Base-by-base conservation (phyloP, 2,888 invertebrate genomes). In the Caenorhabditis parvicauda region DNA sequence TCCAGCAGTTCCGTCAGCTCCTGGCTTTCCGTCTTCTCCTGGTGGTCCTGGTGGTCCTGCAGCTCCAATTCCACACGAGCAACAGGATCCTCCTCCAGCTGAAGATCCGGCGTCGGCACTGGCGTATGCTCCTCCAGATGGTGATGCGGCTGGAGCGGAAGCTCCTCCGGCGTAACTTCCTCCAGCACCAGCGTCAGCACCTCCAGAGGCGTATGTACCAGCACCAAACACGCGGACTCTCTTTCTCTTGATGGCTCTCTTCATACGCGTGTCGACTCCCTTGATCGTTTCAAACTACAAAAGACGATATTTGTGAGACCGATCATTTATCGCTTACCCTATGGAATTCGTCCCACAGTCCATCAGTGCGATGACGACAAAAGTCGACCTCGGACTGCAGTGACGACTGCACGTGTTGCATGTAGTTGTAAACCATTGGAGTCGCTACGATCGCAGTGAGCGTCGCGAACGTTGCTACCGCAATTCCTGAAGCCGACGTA, bases 271-370 rank as follows among this genome's bases (percentile, higher is more conserved):
- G n/a, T 55, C 55, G 44, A 56, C 56, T 17, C 56, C 56, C 32
- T 44, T 46, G 27, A 56, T 53, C 56, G 53, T 50, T 38, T 62
- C 61, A 48, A 62, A 62, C 19, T n/a, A n/a, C n/a, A n/a, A n/a
- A n/a, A n/a, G n/a, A n/a, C n/a, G n/a, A n/a, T n/a, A n/a, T n/a
- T n/a, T n/a, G n/a, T n/a, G n/a, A n/a, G n/a, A n/a, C n/a, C n/a
- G n/a, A n/a, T n/a, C n/a, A n/a, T n/a, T n/a, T n/a, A n/a, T n/a
- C n/a, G n/a, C n/a, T n/a, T n/a, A n/a, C n/a, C n/a, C 60, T 55
- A 32, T 55, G 48, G 56, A 67, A 73, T 60, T 73, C 72, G 51
- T 72, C 73, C 72, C 72, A 73, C 21, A 73, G 68, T 28, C 72
- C 72, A 45, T 60, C 58, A 35, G 73, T 67, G 32, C 73, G 67